These are phyloP conservation scores for Resseliella maxima DNA, from an alignment of 2,888 invertebrate species.

Conservation along the genomic window DNA sequence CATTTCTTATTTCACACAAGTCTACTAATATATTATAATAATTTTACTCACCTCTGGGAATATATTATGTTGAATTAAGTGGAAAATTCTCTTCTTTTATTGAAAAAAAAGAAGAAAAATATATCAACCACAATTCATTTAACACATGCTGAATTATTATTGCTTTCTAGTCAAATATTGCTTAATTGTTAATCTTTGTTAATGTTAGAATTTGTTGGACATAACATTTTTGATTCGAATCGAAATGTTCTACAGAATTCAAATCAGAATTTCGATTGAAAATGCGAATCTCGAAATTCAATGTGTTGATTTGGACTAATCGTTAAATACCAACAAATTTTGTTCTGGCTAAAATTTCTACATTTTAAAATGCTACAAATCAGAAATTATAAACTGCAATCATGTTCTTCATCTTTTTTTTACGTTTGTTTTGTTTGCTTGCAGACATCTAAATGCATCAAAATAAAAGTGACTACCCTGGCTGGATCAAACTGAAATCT, in stretches of 20 bases:
- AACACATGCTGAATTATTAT: conserved; percentile 29
- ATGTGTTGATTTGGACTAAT: not conserved
- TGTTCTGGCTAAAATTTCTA: not conserved
- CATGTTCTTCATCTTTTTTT: not conserved
- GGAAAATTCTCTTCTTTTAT: too few species aligned
- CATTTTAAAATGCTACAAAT: not conserved
- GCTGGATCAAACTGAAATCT: not conserved
- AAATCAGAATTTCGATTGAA: too few species aligned
- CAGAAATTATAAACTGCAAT: not conserved
- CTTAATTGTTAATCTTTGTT: not conserved
- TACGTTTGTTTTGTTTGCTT: not conserved
- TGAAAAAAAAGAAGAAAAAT: not conserved
- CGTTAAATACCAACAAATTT: not conserved
- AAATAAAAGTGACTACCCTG: conserved; percentile 11
- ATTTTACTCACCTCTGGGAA: not conserved
- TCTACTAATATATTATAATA: not conserved
- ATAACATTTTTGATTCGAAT: too few species aligned
- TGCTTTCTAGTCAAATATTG: conserved; percentile 44
- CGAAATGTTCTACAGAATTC: too few species aligned
- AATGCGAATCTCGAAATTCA: not conserved
- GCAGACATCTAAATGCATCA: conserved; percentile 37
- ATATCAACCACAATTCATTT: not conserved
- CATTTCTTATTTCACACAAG: not conserved
- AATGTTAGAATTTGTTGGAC: too few species aligned
- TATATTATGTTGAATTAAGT: too few species aligned